Percentiles rank a stretch among this genome's conserved stretches.
Conservation (phyloP, 2,797 vertebrate species). For the Hafferia zeledoni region DNA sequence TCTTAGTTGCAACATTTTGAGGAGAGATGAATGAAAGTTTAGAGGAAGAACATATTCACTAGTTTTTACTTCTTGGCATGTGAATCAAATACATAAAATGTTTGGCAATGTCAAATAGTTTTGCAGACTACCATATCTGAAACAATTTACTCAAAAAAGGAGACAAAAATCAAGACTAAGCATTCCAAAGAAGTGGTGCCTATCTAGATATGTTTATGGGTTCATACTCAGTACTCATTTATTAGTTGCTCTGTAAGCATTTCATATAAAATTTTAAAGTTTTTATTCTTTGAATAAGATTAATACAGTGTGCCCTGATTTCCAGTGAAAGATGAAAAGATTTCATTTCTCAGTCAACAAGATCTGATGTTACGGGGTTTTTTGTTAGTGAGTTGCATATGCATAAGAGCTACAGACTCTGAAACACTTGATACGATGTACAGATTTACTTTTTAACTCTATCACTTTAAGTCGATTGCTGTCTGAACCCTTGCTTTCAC, state of each 20-base stretch:
- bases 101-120: neutral
- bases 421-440: neutral
- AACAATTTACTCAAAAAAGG: neutral
- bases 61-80: neutral
- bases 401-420: neutral
- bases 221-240: neutral
- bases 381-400: neutral
- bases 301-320: neutral
- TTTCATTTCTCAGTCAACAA: neutral
- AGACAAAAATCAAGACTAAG: neutral
- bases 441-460: neutral
- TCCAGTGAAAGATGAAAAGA: neutral
- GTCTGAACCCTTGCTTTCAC: constrained; percentile 11
- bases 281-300: neutral
- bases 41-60: neutral
- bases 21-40: neutral
- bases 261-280: neutral
- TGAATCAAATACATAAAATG: neutral
- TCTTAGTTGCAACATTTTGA: neutral
- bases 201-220: neutral
- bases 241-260: neutral
- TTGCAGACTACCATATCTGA: neutral
- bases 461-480: neutral
- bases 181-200: neutral
- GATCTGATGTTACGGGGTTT: rapidly evolving